Evolutionary conservation across 92 coral and sea anemone genomes (phyloP), one percentile per base, ranked within the genome.

Genomic region (Epizoanthus fatuus): DNA sequence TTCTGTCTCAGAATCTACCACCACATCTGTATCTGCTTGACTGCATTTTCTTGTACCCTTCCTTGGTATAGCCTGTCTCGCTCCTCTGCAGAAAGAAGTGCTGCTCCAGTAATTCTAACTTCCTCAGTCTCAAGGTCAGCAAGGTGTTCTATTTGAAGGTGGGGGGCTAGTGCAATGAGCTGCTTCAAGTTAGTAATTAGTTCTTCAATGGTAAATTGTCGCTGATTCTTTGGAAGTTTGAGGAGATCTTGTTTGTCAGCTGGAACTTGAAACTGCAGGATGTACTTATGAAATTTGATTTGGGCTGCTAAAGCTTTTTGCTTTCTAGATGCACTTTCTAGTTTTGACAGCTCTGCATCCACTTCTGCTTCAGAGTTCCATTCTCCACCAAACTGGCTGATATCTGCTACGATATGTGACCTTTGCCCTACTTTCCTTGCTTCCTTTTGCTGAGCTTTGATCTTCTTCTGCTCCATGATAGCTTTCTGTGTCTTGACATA

Each of bases 341-440:
- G 39, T 49, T 72, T 72, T 15, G 17, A 72, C 39, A 72, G 77
- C n/a, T 72, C 60, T 8, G 47, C 60, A 51, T 49, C 77, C 15
- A 49, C 60, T 22, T 72, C 39, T 51, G 9, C 45, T 42, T 56
- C 55, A 25, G 42, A 71, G 13, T 71, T 71, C 59, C 76, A 71
- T 10, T 71, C 58, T 22, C 67, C 67, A 75, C 81, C 51, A 16
- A 56, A 75, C 54, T 56, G 81, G 37, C 20, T 54, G 20, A 75
- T 75, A 1, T 55, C 63, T 56, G 81, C 63, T n/a, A 58, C 42
- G 19, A 75, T 56, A 13, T 60, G 40, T 1, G 51, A 75, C 40
- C 38, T 75, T n/a, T 75, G 81, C 51, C 81, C 81, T 75, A 35
- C 38, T 16, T 75, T 75, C 40, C 81, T 75, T 42, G 68, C 65